Evolutionary conservation across 2,113 vertebrate species (phyloP), one percentile per base, ranked within the genome.

Genomic region (Osmerus mordax): DNA sequence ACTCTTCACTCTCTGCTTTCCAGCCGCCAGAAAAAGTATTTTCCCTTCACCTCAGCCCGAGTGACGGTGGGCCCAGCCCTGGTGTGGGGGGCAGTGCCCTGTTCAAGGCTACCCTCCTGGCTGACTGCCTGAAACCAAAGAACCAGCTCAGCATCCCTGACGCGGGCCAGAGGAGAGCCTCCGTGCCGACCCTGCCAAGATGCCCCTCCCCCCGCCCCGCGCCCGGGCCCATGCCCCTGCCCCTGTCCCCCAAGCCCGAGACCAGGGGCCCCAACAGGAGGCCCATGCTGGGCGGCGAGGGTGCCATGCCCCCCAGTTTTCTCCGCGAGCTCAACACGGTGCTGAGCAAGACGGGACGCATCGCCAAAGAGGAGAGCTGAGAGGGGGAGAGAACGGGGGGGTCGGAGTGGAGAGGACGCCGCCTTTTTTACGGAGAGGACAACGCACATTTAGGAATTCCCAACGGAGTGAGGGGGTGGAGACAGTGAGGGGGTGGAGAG

Each of bases 321-420:
- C 90, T 99, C 62, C 90, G 88, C 21, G 97, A 98, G 78, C 92
- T 99, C 2, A 96, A 78, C 70, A 88, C 86, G 0, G 95, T 98
- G 73, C 89, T 99, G 28, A 93, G 83, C 61, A 94, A 93, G 78
- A 94, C 82, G 1, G 92, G 86, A 1, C 89, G 90, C 82, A 73
- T 28, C 0, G 65, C 87, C 59, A 85, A 84, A 23, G 86, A 79
- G 68, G 82, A 92, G 76, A 81, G 84, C 71, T 86, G 83, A 87
- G 28, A 21, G 67, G 70, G 59, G 73, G 61, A 7, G 25, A 36
- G 64, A 69, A 18, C n/a, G 65, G 16, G 58, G 21, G 21, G 21
- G 21, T 21, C 21, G n/a, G 23, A 58, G 9, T 12, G 41, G 41
- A 47, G 41, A 47, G 41, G 41, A 47, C 41, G 41, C 1, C 7